phyloP scores from a whole-genome alignment of 2,113 vertebrate genomes.

The Girardinichthys multiradiatus region DNA sequence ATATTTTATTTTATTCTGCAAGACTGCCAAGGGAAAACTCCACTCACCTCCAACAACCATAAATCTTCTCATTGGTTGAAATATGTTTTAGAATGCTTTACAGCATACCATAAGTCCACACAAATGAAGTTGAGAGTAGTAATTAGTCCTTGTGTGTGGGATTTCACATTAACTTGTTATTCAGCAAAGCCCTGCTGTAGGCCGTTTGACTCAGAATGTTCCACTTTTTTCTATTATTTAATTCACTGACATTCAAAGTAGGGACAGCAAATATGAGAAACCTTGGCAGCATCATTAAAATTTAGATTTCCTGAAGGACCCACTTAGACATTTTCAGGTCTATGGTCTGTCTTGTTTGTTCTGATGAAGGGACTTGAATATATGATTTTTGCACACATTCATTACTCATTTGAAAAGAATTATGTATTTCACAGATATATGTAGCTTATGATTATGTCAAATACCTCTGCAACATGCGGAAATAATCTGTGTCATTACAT shows the following conservation, averaged over 20 bases:
- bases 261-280: conserved; percentile 17
- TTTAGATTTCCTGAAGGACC: conserved; percentile 18
- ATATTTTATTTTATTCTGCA: conserved; percentile 10
- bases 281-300: conserved; percentile 17
- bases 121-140: conserved; percentile 57
- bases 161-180: conserved; percentile 25
- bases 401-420: conserved; percentile 21
- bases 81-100: conserved; percentile 43
- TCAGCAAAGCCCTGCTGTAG: conserved; percentile 35
- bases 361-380: neutral
- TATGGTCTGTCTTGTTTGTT: neutral
- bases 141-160: conserved; percentile 41
- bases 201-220: conserved; percentile 10
- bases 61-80: conserved; percentile 60
- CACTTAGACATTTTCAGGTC: conserved; percentile 20
- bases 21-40: conserved; percentile 54
- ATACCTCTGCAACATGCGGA: conserved; percentile 31
- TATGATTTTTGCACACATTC: neutral
- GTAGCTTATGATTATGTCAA: neutral
- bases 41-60: conserved; percentile 42
- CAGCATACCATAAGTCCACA: conserved; percentile 5
- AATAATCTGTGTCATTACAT: conserved; percentile 31
- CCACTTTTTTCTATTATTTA: conserved; percentile 17
- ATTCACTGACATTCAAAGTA: neutral
- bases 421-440: neutral